phyloP scores from a whole-genome alignment of 2,888 invertebrate genomes.

The Cephus rjabovi region DNA sequence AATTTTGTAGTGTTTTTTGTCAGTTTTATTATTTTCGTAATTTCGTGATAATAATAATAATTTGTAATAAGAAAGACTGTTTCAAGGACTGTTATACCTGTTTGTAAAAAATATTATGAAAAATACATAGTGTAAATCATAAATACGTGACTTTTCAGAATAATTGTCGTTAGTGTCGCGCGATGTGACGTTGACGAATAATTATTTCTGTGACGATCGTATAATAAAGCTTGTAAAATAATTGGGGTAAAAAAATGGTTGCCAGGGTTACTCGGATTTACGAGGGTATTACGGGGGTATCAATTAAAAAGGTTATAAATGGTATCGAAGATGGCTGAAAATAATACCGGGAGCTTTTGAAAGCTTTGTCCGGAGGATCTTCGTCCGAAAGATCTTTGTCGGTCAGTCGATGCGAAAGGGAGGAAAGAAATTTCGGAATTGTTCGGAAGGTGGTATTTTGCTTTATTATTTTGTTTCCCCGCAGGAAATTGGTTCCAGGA shows the following conservation, averaged over 20 bases:
- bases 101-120: neutral
- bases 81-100: neutral
- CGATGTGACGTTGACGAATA: no score
- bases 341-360: neutral
- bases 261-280: neutral
- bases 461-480: neutral
- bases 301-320: neutral
- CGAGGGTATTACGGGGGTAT: neutral
- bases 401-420: neutral
- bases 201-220: neutral
- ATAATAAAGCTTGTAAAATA: neutral
- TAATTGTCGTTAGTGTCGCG: no score
- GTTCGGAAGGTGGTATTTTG: neutral
- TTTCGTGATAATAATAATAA: neutral
- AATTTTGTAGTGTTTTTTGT: neutral
- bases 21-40: neutral
- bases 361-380: neutral
- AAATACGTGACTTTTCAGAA: neutral
- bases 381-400: neutral
- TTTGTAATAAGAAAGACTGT: neutral
- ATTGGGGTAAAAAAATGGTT: neutral
- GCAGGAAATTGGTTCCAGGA: neutral
- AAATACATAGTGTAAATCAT: neutral
- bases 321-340: neutral
- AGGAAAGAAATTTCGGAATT: neutral